Evolutionary conservation across 2,888 invertebrate genomes (phyloP).

Genomic region (Mycogona germanica): DNA sequence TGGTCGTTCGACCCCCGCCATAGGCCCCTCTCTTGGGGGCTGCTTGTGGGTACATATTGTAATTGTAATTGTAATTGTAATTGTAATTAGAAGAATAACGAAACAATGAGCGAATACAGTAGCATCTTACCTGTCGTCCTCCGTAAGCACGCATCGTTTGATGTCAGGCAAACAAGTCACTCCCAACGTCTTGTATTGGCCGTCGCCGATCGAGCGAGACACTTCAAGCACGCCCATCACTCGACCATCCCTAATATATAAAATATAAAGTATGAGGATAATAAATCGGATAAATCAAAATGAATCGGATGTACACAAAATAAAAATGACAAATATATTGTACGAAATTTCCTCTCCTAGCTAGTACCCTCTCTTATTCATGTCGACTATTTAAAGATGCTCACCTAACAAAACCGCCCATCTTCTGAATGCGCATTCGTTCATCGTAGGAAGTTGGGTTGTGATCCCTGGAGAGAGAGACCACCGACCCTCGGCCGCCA

Average conservation of each 20-base stretch:
- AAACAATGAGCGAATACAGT: not conserved
- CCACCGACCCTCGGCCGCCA: constrained; percentile 30
- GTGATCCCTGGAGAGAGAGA: constrained; percentile 39
- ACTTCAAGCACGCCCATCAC: constrained; percentile 38
- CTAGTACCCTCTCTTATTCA: too few species aligned
- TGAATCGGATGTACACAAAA: not conserved
- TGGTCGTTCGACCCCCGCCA: too few species aligned
- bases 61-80: not conserved
- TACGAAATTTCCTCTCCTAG: too few species aligned
- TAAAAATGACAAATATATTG: not conserved
- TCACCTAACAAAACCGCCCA: constrained; percentile 39
- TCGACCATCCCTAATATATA: constrained; percentile 32
- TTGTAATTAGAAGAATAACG: constrained; percentile 4
- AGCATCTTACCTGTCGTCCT: constrained; percentile 34
- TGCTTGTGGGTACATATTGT: too few species aligned
- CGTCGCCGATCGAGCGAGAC: constrained; percentile 41
- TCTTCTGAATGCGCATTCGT: constrained; percentile 40
- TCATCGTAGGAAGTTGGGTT: constrained; percentile 39
- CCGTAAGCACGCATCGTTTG: constrained; percentile 37
- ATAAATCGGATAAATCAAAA: not conserved
- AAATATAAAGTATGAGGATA: too few species aligned
- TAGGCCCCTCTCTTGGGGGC: too few species aligned
- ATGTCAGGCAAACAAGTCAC: constrained; percentile 39
- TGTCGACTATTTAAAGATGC: not conserved
- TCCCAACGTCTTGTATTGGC: constrained; percentile 40